Percentiles rank a stretch among this genome's conserved stretches.
Conservation (phyloP, 2,888 invertebrate species). For the Allolobophora icterica region DNA sequence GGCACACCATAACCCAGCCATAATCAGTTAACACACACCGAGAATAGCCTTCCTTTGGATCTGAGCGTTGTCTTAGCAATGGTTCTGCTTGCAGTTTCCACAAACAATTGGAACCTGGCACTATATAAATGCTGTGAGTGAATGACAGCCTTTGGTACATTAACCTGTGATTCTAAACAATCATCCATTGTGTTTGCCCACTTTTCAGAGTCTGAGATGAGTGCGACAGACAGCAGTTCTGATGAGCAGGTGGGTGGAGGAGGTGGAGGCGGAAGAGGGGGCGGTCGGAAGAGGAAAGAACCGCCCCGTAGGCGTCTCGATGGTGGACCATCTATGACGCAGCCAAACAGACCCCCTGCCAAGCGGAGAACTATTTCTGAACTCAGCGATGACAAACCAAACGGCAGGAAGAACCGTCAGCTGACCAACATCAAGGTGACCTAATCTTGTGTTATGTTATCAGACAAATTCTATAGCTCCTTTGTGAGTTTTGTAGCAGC, state of each 20-base stretch:
- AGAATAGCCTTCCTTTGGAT: no score
- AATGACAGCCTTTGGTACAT: no score
- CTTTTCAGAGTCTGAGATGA: not conserved
- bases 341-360: not conserved
- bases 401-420: not conserved
- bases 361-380: not conserved
- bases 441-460: not conserved
- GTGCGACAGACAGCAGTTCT: constrained; percentile 19
- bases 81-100: no score
- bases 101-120: no score
- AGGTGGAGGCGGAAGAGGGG: not conserved
- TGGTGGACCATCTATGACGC: not conserved
- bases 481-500: no score
- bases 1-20: no score
- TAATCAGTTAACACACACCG: no score
- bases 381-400: not conserved
- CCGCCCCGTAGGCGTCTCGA: not conserved
- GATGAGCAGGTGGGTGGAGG: not conserved
- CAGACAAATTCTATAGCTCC: no score
- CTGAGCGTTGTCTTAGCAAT: no score
- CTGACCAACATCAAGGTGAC: not conserved
- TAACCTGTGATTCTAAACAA: no score
- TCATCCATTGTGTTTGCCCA: not conserved
- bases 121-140: no score
- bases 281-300: constrained; percentile 20